phyloP scores from a whole-genome alignment of 2,797 vertebrate species.

The Sebastes matsubarae region DNA sequence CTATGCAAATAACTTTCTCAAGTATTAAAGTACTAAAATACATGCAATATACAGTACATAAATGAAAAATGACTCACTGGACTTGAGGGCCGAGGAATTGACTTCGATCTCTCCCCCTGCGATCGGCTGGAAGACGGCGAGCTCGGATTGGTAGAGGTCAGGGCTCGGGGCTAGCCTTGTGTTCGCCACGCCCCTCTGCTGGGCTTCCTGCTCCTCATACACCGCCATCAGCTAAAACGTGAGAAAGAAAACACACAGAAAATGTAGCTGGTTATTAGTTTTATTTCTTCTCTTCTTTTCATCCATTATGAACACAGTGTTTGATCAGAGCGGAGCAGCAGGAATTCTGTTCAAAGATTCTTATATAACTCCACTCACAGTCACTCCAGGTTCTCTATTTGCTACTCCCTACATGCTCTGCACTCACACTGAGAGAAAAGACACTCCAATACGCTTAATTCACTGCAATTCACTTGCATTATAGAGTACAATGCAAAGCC shows the following conservation, averaged over 20 bases:
- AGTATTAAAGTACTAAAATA: background rate
- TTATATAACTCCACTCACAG: background rate
- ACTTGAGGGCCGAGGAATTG: conserved; percentile 91
- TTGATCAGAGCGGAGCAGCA: background rate
- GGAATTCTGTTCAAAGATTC: background rate
- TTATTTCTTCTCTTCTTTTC: background rate
- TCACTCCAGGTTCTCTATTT: background rate
- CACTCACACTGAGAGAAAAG: background rate
- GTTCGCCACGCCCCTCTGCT: conserved; percentile 77
- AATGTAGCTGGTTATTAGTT: background rate
- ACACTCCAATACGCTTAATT: background rate
- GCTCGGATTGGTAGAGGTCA: conserved; percentile 90
- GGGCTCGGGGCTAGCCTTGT: conserved; percentile 81
- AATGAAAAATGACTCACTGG: conserved; percentile 83
- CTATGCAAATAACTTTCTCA: background rate
- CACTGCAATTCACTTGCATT: background rate
- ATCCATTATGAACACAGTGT: background rate
- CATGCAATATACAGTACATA: background rate
- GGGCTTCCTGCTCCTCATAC: conserved; percentile 90
- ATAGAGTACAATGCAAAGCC: background rate
- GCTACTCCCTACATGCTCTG: background rate
- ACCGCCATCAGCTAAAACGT: conserved; percentile 90
- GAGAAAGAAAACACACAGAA: background rate
- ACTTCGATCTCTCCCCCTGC: conserved; percentile 94
- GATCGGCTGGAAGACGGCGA: conserved; percentile 90